Base-by-base conservation (phyloP, 2,113 vertebrate species). In the Leucosticte australis region DNA sequence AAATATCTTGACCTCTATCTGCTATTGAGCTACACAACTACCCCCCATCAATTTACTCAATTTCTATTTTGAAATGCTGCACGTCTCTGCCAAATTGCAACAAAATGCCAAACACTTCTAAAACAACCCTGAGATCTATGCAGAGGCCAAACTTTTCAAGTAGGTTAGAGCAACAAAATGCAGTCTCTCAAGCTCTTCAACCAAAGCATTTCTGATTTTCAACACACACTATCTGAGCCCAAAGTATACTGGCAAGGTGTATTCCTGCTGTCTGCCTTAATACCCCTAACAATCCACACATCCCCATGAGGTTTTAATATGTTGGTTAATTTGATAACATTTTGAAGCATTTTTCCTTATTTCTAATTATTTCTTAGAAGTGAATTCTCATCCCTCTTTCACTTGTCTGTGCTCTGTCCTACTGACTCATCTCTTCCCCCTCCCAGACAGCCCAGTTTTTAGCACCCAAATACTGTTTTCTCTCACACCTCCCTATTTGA, bases 61-160 rank as follows among this genome's bases (percentile, higher is more conserved):
- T 35, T 81, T 69, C 33, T 30, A 62, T 83, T 83, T 55, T 70
- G 22, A 86, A 90, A 86, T 30, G 22, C 6, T 23, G 7, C n/a
- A 82, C 13, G 22, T 13, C 11, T 31, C 53, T 64, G 44, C 22
- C 49, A 70, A 88, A 21, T 10, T 17, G 22, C 37, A 77, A 68
- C 22, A 86, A 68, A 77, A 37, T 28, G 7, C 17, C 55, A 52
- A 69, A 35, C 5, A 33, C 18, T 79, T 87, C 21, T 21, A 78
- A 81, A 83, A 52, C 39, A 42, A 4, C 1, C 8, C 15, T 1
- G 0, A 41, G 31, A 70, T 41, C 8, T 10, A 33, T 3, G 22
- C 7, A 60, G 23, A 69, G 44, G 17, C 23, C 23, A 53, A 64
- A 53, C 10, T 26, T 87, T 67, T 79, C 44, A 90, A 62, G 47